Evolutionary conservation across 2,888 invertebrate genomes (phyloP).

Genomic region (Nineta flava): DNA sequence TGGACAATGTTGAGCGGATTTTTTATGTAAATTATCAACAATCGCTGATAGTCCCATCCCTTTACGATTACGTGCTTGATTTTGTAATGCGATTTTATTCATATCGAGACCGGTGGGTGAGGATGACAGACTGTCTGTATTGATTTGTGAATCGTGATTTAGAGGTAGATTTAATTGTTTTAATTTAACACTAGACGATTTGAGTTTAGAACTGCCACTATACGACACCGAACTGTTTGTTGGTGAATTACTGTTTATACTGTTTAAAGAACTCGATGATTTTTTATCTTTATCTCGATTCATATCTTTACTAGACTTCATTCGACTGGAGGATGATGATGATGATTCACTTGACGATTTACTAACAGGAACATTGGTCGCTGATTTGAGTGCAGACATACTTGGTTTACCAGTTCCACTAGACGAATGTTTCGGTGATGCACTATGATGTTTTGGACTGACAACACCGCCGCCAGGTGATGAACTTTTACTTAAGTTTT

Average conservation of each 20-base stretch:
- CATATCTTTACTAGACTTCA: slow-evolving; percentile 27
- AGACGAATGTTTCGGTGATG: slow-evolving; percentile 62
- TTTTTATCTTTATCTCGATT: slow-evolving; percentile 31
- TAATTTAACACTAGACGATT: slow-evolving; percentile 46
- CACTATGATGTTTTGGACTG: slow-evolving; percentile 63
- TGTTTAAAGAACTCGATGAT: slow-evolving; percentile 16
- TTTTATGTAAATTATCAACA: slow-evolving; percentile 61
- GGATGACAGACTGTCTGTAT: slow-evolving; percentile 25
- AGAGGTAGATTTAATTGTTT: slow-evolving; percentile 49
- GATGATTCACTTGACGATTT: slow-evolving; percentile 41
- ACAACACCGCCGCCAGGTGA: slow-evolving; percentile 58
- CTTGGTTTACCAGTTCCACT: slow-evolving; percentile 71
- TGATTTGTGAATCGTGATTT: slow-evolving; percentile 15
- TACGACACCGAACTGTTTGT: slow-evolving; percentile 14
- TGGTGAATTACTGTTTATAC: slow-evolving; percentile 7
- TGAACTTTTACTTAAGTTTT: slow-evolving; percentile 46
- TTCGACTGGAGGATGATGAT: slow-evolving; percentile 28
- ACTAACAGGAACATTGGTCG: slow-evolving; percentile 48
- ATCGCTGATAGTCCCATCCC: slow-evolving; percentile 61
- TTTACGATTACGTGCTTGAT: slow-evolving; percentile 50
- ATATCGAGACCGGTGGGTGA: slow-evolving; percentile 40
- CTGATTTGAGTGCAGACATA: slow-evolving; percentile 74
- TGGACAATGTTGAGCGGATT: slow-evolving; percentile 48
- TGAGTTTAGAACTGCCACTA: slow-evolving; percentile 38
- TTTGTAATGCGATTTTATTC: slow-evolving; percentile 40